These are phyloP conservation scores for Pelochelys cantorii DNA, from an alignment of 2,797 vertebrate species.

Conservation along the genomic window DNA sequence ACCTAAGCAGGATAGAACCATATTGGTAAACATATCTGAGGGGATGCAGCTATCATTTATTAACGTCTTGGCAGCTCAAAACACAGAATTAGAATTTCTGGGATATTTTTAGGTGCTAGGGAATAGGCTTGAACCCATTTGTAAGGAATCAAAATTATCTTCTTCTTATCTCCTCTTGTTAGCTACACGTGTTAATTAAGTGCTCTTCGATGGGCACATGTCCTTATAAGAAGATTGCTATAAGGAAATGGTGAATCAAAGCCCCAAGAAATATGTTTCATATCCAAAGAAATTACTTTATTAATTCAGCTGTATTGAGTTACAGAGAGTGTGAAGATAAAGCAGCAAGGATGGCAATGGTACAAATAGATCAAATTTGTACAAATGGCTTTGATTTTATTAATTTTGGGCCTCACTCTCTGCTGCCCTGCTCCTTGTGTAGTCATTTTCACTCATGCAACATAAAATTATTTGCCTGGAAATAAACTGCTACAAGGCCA, in stretches of 20 bases:
- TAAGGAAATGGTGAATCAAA: not conserved
- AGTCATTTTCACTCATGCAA: not conserved
- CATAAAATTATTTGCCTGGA: not conserved
- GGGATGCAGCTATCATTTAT: not conserved
- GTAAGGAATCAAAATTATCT: not conserved
- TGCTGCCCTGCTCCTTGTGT: not conserved
- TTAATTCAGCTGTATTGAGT: not conserved
- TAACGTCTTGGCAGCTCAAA: not conserved
- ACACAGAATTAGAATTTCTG: not conserved
- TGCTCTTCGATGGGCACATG: not conserved
- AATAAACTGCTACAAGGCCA: conserved; percentile 4
- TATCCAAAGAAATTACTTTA: not conserved
- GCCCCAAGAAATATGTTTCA: not conserved
- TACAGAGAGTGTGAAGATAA: not conserved
- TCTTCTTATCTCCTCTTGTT: not conserved
- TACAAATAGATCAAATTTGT: not conserved
- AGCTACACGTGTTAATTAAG: not conserved
- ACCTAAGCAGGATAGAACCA: not conserved
- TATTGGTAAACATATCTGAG: not conserved
- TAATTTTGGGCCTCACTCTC: rapidly evolving
- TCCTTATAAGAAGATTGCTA: not conserved
- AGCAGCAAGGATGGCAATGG: not conserved
- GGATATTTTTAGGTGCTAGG: not conserved
- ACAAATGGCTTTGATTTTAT: not conserved
- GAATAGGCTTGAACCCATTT: not conserved